Evolutionary conservation across 2,888 invertebrate genomes (phyloP), one percentile per base, ranked within the genome.

Genomic region (Ariolimax columbianus): DNA sequence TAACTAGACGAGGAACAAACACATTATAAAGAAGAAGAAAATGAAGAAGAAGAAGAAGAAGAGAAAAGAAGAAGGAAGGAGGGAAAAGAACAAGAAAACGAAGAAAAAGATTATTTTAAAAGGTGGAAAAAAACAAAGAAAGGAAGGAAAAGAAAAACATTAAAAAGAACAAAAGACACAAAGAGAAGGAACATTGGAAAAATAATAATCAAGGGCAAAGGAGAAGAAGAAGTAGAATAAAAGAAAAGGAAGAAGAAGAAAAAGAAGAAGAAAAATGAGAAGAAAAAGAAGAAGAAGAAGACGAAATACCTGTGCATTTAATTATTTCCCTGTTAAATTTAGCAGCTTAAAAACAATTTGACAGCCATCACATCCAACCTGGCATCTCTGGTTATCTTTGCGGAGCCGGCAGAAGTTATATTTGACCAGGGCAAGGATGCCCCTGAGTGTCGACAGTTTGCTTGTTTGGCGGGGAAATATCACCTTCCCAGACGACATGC

Each of bases 351-450:
- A 72, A 72, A 36, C 7, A 75, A 75, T 75, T 17, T 75, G 51
- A 23, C 75, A 0, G 17, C 33, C n/a, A 51, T 33, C 3, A 36
- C 33, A 19, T 47, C 9, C 30, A 43, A 66, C 26, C 40, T 43
- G 66, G 66, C 66, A 43, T 40, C 40, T 11, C 7, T 1, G 33
- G 79, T 68, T 79, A 79, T 79, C 79, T 68, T 26, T 68, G 43
- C 30, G 68, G 68, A 79, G 79, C 43, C 66, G 68, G 30, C 79
- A 63, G 36, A 63, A 79, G 43, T 43, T 30, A n/a, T 66, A 47
- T 79, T 79, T 79, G 79, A 68, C 68, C 6, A 66, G 43, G 66
- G 79, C 79, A 43, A 75, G 79, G 79, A 79, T 79, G 79, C 66
- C 66, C 38, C n/a, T 43, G 66, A 79, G 66, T 79, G 66, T 43